Evolutionary conservation across 30 jellyfish, hydroid and myxozoan genomes (phyloP).

Genomic region (Cassiopea xamachana): DNA sequence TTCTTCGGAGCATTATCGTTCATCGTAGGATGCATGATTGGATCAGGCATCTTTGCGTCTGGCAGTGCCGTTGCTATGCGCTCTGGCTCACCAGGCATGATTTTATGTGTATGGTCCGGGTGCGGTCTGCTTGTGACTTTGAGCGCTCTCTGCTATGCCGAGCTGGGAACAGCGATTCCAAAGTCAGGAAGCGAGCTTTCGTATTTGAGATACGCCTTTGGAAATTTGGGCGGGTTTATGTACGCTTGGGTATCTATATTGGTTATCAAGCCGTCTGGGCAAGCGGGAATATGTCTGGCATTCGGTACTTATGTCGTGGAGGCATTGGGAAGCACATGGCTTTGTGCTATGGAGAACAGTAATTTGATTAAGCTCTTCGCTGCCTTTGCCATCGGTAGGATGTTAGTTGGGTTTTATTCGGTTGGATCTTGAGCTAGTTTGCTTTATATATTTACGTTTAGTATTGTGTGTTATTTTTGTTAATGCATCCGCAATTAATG

Average conservation of each 20-base stretch:
- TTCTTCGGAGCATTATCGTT: slow-evolving; percentile 69
- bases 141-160: slow-evolving; percentile 85
- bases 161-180: slow-evolving; percentile 76
- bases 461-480: too few relatives aligned
- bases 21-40: slow-evolving; percentile 87
- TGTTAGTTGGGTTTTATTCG: not conserved
- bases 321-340: slow-evolving; percentile 15
- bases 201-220: slow-evolving; percentile 55
- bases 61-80: slow-evolving; percentile 70
- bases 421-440: too few relatives aligned
- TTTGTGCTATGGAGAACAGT: slow-evolving; percentile 20
- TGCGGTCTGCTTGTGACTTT: slow-evolving; percentile 74
- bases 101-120: slow-evolving; percentile 74
- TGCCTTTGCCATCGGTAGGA: slow-evolving; percentile 88
- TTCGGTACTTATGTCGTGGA: slow-evolving; percentile 67
- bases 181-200: slow-evolving; percentile 78
- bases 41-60: slow-evolving; percentile 88
- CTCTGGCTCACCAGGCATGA: slow-evolving; percentile 70
- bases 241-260: slow-evolving; percentile 58
- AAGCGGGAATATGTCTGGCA: slow-evolving; percentile 77
- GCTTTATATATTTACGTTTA: too few relatives aligned
- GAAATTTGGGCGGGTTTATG: slow-evolving; percentile 61
- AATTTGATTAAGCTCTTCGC: slow-evolving; percentile 72
- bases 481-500: too few relatives aligned
- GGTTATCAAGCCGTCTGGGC: slow-evolving; percentile 63